phyloP scores from a whole-genome alignment of 2,113 vertebrate genomes.

The Uria aalge region DNA sequence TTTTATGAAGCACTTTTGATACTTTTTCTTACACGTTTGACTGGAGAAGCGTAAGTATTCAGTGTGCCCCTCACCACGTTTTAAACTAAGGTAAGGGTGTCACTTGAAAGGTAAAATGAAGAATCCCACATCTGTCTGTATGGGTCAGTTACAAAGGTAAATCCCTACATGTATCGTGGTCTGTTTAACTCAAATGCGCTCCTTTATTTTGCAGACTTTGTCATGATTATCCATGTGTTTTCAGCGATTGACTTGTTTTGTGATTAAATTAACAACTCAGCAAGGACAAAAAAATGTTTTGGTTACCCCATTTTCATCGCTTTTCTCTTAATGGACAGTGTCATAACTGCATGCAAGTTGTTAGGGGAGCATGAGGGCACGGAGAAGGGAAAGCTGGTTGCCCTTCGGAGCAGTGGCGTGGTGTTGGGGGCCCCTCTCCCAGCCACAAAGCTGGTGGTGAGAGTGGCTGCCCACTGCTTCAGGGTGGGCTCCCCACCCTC shows the following conservation, averaged over 20 bases:
- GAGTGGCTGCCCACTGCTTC: rapidly evolving
- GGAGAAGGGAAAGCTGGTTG: neutral
- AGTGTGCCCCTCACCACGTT: neutral
- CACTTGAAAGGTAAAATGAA: neutral
- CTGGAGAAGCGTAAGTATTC: neutral
- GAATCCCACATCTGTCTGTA: neutral
- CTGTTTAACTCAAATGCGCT: neutral
- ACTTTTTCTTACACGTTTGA: neutral
- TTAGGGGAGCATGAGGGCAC: rapidly evolving
- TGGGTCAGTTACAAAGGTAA: neutral
- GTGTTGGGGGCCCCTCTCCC: neutral
- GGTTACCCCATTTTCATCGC: neutral
- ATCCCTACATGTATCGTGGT: rapidly evolving
- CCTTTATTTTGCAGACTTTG: neutral
- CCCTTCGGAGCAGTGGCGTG: rapidly evolving
- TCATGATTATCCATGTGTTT: neutral
- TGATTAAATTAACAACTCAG: neutral
- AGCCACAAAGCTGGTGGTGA: neutral
- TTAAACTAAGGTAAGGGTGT: neutral
- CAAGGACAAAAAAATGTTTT: neutral
- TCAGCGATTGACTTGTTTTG: neutral
- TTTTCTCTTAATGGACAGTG: neutral
- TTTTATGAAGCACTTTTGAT: neutral
- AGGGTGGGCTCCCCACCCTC: neutral
- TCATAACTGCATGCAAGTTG: neutral